These are phyloP conservation scores for Congeria kusceri DNA, from an alignment of 2,888 invertebrate genomes.

Conservation along the genomic window DNA sequence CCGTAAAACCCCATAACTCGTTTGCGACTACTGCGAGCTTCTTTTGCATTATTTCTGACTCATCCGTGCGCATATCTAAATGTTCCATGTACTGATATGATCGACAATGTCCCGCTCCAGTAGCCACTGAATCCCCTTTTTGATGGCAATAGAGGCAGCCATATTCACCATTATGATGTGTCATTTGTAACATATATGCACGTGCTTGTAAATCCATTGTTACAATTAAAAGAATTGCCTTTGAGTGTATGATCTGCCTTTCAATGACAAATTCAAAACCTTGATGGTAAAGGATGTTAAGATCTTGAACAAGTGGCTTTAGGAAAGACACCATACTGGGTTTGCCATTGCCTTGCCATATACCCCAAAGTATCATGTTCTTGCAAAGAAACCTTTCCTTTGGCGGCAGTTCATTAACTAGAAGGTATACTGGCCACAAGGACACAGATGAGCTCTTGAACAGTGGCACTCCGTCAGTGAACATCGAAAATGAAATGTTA, in stretches of 20 bases:
- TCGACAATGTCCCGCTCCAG: constrained; percentile 40
- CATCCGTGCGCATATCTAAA: constrained; percentile 9
- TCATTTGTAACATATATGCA: constrained; percentile 48
- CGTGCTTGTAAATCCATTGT: constrained; percentile 54
- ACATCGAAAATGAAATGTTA: constrained; percentile 34
- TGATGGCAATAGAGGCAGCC: constrained; percentile 40
- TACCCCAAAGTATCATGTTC: constrained; percentile 45
- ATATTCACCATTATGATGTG: constrained; percentile 55
- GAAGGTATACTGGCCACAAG: constrained; percentile 53
- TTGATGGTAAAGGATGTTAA: constrained; percentile 13
- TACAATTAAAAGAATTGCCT: constrained; percentile 14
- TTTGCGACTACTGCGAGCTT: background rate
- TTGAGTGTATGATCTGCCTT: background rate
- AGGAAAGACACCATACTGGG: constrained; percentile 49
- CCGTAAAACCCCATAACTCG: constrained; percentile 13
- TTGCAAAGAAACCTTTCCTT: constrained; percentile 34
- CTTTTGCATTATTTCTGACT: background rate
- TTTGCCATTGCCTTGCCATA: constrained; percentile 26
- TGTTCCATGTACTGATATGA: constrained; percentile 20
- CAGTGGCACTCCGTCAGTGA: constrained; percentile 29
- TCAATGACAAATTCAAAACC: constrained; percentile 19
- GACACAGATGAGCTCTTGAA: constrained; percentile 44
- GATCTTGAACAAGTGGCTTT: constrained; percentile 39
- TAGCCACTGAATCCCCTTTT: background rate
- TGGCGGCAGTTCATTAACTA: constrained; percentile 45